These are phyloP conservation scores for Malacosoma neustria DNA, from an alignment of 2,888 invertebrate species.

Conservation along the genomic window DNA sequence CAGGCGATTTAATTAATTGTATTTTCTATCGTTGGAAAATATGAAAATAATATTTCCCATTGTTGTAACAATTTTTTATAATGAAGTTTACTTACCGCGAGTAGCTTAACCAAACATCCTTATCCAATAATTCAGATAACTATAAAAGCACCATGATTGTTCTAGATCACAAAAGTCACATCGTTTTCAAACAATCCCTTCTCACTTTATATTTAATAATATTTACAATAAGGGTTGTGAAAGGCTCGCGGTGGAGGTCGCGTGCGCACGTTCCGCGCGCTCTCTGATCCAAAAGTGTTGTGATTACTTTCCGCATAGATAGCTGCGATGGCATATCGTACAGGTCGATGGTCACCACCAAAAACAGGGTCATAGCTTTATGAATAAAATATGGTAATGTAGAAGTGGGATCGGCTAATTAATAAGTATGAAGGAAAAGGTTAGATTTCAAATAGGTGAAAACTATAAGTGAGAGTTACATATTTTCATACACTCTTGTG, in stretches of 20 bases:
- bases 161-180: background rate
- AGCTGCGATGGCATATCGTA: background rate
- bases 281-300: background rate
- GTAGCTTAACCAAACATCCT: background rate
- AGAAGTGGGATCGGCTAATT: too few relatives aligned
- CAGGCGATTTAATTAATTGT: too few relatives aligned
- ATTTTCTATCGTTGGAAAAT: too few relatives aligned
- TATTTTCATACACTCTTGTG: too few relatives aligned
- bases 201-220: too few relatives aligned
- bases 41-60: too few relatives aligned
- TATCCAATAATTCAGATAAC: background rate
- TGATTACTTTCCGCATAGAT: background rate
- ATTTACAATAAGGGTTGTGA: background rate
- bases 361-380: background rate
- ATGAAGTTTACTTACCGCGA: too few relatives aligned
- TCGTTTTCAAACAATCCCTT: background rate
- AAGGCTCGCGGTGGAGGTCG: background rate
- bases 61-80: too few relatives aligned
- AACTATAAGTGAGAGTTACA: too few relatives aligned
- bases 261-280: background rate
- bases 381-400: background rate
- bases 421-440: too few relatives aligned
- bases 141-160: background rate
- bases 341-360: background rate
- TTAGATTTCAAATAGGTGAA: too few relatives aligned